Conservation (phyloP, 1,140 invertebrate genomes). For the Euura lappo region DNA sequence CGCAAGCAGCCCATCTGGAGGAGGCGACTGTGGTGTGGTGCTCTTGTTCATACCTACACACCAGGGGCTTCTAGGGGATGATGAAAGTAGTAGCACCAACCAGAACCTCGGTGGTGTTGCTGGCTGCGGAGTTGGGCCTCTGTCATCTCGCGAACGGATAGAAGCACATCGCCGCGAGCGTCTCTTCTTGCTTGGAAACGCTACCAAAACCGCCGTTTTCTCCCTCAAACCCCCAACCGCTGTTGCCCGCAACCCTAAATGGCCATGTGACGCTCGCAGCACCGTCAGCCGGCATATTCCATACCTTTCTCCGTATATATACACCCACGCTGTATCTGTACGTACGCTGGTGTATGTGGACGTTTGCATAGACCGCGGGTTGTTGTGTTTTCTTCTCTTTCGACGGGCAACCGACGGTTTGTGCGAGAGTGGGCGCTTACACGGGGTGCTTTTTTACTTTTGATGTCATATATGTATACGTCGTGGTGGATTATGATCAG, state of each 20-base stretch:
- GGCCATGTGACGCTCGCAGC: slow-evolving; percentile 36
- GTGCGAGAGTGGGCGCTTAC: background rate
- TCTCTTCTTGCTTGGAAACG: slow-evolving; percentile 25
- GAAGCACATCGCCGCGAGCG: slow-evolving; percentile 28
- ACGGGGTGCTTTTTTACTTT: background rate
- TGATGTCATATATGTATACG: background rate
- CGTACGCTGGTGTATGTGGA: background rate
- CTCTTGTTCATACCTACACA: background rate
- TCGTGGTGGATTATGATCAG: slow-evolving; percentile 9
- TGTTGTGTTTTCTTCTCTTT: background rate
- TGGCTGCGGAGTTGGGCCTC: background rate
- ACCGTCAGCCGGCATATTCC: slow-evolving; percentile 36
- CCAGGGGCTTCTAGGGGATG: background rate
- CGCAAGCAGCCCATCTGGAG: slow-evolving; percentile 19
- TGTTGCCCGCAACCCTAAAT: slow-evolving; percentile 28
- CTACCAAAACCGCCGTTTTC: slow-evolving; percentile 3
- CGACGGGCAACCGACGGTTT: background rate
- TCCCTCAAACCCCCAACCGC: background rate
- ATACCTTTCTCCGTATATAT: slow-evolving; percentile 20
- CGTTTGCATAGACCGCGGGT: background rate
- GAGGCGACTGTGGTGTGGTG: slow-evolving; percentile 1
- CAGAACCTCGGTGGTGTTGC: background rate
- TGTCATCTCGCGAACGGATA: slow-evolving; percentile 13
- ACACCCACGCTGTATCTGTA: background rate
- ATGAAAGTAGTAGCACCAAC: background rate